Evolutionary conservation across 2,888 invertebrate species (phyloP).

Genomic region (Gibbula magus): DNA sequence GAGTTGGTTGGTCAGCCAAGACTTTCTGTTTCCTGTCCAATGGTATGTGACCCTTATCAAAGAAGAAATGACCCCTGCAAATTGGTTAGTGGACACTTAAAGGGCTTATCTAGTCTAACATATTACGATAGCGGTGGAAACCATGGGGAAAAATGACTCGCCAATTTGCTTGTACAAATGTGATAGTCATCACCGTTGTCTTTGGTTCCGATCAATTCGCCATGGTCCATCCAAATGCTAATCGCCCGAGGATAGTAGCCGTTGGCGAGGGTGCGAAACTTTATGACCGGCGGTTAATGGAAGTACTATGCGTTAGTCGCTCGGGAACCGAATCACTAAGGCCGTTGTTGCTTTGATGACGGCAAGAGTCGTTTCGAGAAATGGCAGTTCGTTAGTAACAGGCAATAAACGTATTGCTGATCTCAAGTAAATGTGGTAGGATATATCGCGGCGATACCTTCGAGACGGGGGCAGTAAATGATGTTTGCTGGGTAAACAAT

Average conservation of each 20-base stretch:
- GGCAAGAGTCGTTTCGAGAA: no score
- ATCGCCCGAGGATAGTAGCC: background rate
- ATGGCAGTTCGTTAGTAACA: no score
- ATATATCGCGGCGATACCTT: no score
- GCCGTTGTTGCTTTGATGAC: background rate
- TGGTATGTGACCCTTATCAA: background rate
- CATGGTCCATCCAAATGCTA: slow-evolving; percentile 2
- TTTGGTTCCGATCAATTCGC: background rate
- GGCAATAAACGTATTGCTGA: no score
- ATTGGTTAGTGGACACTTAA: slow-evolving; percentile 9
- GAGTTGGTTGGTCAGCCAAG: background rate
- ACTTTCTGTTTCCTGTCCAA: background rate
- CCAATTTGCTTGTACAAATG: slow-evolving; percentile 20
- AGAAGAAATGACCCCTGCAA: background rate
- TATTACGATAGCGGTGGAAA: background rate
- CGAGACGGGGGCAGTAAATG: no score
- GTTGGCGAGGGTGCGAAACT: slow-evolving; percentile 11
- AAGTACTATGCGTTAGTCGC: background rate
- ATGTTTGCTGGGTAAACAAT: no score
- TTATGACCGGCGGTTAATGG: slow-evolving; percentile 3
- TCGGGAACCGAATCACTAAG: background rate
- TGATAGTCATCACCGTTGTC: background rate
- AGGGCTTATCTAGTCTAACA: slow-evolving; percentile 7
- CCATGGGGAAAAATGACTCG: background rate
- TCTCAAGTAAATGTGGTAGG: no score